A percentile compares a stretch with the other conserved stretches of the same genome.
These are phyloP conservation scores for Acestrorhynchus altus DNA, from an alignment of 2,797 vertebrate genomes.

Conservation along the genomic window DNA sequence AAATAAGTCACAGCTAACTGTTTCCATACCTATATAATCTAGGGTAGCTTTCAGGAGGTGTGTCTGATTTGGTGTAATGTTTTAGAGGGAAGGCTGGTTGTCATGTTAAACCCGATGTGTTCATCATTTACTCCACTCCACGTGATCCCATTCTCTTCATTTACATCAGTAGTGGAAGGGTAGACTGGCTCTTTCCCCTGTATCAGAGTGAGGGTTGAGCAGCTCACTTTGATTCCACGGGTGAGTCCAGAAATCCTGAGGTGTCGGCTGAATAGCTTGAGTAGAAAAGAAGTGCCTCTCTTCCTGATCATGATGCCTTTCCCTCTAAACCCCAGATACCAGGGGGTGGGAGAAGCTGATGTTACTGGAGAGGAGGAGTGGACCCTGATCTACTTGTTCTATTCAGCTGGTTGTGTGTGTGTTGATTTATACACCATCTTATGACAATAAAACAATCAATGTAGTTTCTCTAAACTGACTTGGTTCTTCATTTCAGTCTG, in stretches of 20 bases:
- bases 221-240: constrained; percentile 73
- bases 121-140: constrained; percentile 41
- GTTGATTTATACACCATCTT: constrained; percentile 70
- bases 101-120: constrained; percentile 23
- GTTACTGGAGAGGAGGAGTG: constrained; percentile 63
- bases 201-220: constrained; percentile 79
- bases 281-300: constrained; percentile 56
- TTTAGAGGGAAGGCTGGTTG: constrained; percentile 19
- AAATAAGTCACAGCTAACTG: background rate
- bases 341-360: constrained; percentile 75
- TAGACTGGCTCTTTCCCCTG: constrained; percentile 56
- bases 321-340: constrained; percentile 67
- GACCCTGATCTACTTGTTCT: constrained; percentile 53
- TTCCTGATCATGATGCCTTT: constrained; percentile 76
- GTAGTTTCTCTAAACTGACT: constrained; percentile 54
- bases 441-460: constrained; percentile 75
- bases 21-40: constrained; percentile 11
- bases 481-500: background rate
- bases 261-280: constrained; percentile 60
- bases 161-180: constrained; percentile 39
- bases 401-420: constrained; percentile 63
- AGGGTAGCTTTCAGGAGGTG: constrained; percentile 28
- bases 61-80: constrained; percentile 25
- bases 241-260: constrained; percentile 50
- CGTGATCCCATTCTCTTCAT: constrained; percentile 40